Evolutionary conservation across 2,113 vertebrate species (phyloP), one percentile per base, ranked within the genome.

Genomic region (Nothobranchius kuhntae): DNA sequence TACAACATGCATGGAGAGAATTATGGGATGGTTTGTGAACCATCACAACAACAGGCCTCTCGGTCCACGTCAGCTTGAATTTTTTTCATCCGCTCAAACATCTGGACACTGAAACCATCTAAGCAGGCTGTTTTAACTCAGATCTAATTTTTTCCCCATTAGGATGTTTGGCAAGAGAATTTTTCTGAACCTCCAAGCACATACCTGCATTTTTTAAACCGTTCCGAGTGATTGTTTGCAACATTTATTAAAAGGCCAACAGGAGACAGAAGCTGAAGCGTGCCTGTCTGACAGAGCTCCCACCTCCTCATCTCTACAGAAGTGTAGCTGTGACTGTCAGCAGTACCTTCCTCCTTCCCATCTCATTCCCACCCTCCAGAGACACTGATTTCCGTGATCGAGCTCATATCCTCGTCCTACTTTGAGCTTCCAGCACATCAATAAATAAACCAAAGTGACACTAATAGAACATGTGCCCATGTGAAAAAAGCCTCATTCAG

Each of bases 401-500:
- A 71, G 77, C 81, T 80, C 82, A 85, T 87, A 82, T 67, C 78
- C 66, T 87, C 47, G 67, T 65, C 84, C 87, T 87, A 87, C 86
- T 88, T 87, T 82, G 63, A 68, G 81, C 67, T 75, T 70, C 79
- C 61, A 66, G 82, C 70, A 83, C 82, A 89, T 89, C 83, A 90
- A 86, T 89, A 89, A 89, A 86, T 89, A 85, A 89, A 85, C 55
- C 74, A 47, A 68, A 73, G 71, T 71, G 73, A 82, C 74, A 78
- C 75, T 82, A 81, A 81, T 73, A 86, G 80, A 86, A 82, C 63
- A 78, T 82, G 70, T 84, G 80, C 67, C 79, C 57, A 44, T 78
- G 67, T 71, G 64, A 86, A 85, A 88, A 89, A 86, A 70, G 75
- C 68, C n/a, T 74, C 84, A 73, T 80, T 86, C 88, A 85, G 89